Percentiles rank a stretch among this genome's conserved stretches.
Evolutionary conservation across 2,888 invertebrate genomes (phyloP).

Genomic region (Apomyelois bistriatella): DNA sequence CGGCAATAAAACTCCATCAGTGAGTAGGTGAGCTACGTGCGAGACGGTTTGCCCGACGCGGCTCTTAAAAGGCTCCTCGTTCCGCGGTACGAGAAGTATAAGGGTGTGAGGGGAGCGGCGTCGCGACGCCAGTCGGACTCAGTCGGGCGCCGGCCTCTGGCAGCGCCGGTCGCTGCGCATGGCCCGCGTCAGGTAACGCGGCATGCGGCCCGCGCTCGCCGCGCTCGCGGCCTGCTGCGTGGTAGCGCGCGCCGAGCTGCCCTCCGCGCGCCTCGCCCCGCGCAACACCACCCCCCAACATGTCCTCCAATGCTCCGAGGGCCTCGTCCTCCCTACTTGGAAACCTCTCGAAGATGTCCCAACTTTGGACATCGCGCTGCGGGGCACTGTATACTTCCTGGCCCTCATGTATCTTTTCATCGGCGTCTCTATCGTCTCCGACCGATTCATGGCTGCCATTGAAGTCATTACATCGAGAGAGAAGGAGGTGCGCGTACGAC

Average conservation of each 20-base stretch:
- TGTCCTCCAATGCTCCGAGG: constrained; percentile 85
- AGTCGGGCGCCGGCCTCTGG: constrained; percentile 75
- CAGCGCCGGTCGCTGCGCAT: constrained; percentile 68
- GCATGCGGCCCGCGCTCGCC: constrained; percentile 74
- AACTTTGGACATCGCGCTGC: constrained; percentile 86
- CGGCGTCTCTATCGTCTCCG: constrained; percentile 99
- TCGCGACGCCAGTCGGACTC: constrained; percentile 45
- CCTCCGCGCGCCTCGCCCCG: constrained; percentile 55
- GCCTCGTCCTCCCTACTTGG: constrained; percentile 95
- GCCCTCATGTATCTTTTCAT: constrained; percentile 96
- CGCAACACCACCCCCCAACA: constrained; percentile 61
- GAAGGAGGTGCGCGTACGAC: constrained; percentile 94
- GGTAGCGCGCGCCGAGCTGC: constrained; percentile 65
- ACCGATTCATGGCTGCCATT: constrained; percentile 99
- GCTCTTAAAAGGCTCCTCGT: constrained; percentile 22
- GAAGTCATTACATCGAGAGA: constrained; percentile 99
- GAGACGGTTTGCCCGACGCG: constrained; percentile 19
- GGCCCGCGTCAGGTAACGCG: constrained; percentile 61
- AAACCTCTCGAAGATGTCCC: constrained; percentile 88
- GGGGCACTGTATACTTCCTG: constrained; percentile 95
- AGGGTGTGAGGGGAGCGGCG: constrained; percentile 36
- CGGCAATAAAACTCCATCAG: constrained; percentile 64
- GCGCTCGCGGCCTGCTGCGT: constrained; percentile 72
- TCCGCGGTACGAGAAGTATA: constrained; percentile 26
- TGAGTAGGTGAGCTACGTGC: constrained; percentile 31